These are phyloP conservation scores for Nesidiocoris tenuis DNA, from an alignment of 2,888 invertebrate species.

Conservation along the genomic window DNA sequence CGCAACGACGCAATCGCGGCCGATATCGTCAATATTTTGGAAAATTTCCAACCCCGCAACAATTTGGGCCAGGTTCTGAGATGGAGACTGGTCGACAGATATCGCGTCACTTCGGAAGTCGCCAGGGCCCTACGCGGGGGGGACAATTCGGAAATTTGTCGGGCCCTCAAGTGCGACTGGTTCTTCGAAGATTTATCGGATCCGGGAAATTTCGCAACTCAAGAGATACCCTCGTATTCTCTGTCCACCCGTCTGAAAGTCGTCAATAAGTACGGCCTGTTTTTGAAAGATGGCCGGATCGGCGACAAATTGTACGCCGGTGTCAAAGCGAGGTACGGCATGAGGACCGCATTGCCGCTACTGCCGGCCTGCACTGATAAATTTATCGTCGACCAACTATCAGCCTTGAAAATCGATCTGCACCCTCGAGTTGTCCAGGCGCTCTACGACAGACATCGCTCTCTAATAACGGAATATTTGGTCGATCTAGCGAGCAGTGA, in stretches of 20 bases:
- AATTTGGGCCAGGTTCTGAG: conserved; percentile 18
- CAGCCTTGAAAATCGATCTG: conserved; percentile 1
- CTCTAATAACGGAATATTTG: conserved; percentile 34
- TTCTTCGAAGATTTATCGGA: conserved; percentile 39
- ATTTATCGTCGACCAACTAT: conserved; percentile 35
- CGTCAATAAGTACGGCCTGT: conserved; percentile 42
- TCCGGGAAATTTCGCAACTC: conserved; percentile 18
- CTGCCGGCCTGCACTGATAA: conserved; percentile 44
- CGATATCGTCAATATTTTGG: neutral
- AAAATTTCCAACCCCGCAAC: neutral
- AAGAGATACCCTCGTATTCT: conserved; percentile 40
- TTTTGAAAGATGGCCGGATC: conserved; percentile 37
- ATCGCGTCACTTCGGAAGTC: conserved; percentile 21
- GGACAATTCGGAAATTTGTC: conserved; percentile 28
- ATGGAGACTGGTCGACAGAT: conserved; percentile 40
- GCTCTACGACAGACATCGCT: conserved; percentile 39
- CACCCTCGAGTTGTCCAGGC: conserved; percentile 15
- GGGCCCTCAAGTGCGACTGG: conserved; percentile 44
- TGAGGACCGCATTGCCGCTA: conserved; percentile 37
- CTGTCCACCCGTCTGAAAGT: conserved; percentile 40
- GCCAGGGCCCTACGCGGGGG: conserved; percentile 34
- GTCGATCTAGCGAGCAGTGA: conserved; percentile 28
- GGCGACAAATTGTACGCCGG: conserved; percentile 34
- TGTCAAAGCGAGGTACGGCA: conserved; percentile 41
- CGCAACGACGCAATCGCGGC: neutral